Base-by-base conservation (phyloP, 2,113 vertebrate species). In the Hippopotamus amphibius region DNA sequence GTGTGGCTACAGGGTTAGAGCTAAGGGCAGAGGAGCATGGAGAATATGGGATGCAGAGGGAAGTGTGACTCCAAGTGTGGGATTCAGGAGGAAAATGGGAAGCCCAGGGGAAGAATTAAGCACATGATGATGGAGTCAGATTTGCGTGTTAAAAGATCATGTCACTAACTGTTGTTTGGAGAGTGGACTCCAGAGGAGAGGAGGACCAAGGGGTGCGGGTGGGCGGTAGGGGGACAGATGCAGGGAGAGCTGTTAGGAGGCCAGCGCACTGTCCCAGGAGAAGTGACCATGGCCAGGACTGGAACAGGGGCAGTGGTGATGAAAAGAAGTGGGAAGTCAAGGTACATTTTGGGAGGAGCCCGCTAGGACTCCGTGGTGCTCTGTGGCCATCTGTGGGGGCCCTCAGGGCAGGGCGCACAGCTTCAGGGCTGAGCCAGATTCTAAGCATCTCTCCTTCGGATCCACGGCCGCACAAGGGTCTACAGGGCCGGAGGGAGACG, bases 21-120 rank as follows among this genome's bases (percentile, higher is more conserved):
- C 50, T n/a, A 37, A 57, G 46, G 3, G 7, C 24, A 30, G 15
- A 4, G 16, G 5, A 43, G 0, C 2, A 2, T 7, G 6, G 33
- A 8, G 5, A 21, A 24, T 15, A 7, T 14, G 24, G 24, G 41
- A 3, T 5, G 7, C 63, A 74, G 33, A 59, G 28, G n/a, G n/a
- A 48, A 30, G 15, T n/a, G 33, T 10, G 8, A 28, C 33, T 41
- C 28, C 65, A 10, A 13, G 6, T 5, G 13, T 46, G 55, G 28
- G n/a, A 83, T 26, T 88, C 50, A 24, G 30, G 28, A 33, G 41
- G 10, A 59, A 57, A 41, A 14, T 1, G 30, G 17, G 88, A 53
- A 28, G 68, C 26, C 74, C 7, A 7, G 41, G 21, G 46, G 14
- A 76, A 57, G 43, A 46, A 12, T 3, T 41, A 55, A 33, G 33